phyloP scores from a whole-genome alignment of 2,888 invertebrate species.

The Ferdinandea cuprea region DNA sequence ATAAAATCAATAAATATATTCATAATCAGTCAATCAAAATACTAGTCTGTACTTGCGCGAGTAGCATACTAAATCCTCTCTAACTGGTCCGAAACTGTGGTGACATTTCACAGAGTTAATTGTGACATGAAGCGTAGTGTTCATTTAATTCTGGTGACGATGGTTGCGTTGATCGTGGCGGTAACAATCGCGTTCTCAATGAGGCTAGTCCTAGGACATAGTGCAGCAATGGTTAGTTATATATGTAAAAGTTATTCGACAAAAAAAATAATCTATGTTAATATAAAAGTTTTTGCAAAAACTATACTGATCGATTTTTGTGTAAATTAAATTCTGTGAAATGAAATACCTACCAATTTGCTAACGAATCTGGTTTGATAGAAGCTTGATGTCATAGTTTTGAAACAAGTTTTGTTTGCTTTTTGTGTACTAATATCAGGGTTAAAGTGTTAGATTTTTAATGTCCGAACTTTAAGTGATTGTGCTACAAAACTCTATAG shows the following conservation, averaged over 20 bases:
- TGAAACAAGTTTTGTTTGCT: too few species aligned
- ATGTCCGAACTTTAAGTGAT: too few species aligned
- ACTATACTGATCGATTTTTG: background rate
- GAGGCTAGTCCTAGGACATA: slow-evolving; percentile 44
- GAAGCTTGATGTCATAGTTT: too few species aligned
- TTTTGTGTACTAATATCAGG: too few species aligned
- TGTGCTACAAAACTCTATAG: too few species aligned
- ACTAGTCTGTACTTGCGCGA: slow-evolving; percentile 32
- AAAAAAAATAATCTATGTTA: background rate
- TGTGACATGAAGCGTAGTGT: slow-evolving; percentile 46
- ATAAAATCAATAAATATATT: background rate
- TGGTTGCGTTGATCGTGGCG: slow-evolving; percentile 34
- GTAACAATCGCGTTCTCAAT: slow-evolving; percentile 42
- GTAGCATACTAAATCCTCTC: slow-evolving; percentile 10
- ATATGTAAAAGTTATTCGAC: background rate
- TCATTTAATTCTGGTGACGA: slow-evolving; percentile 49
- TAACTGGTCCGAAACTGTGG: slow-evolving; percentile 14
- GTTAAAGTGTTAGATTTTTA: too few species aligned
- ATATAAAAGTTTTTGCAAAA: too few species aligned
- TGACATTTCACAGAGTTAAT: slow-evolving; percentile 8
- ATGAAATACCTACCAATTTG: too few species aligned
- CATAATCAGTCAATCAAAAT: background rate
- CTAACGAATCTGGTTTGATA: too few species aligned
- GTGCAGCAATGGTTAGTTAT: slow-evolving; percentile 34
- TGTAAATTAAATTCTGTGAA: background rate